Evolutionary conservation across 2,888 invertebrate species (phyloP), one percentile per base, ranked within the genome.

Genomic region (Drosophila vallismaia): DNA sequence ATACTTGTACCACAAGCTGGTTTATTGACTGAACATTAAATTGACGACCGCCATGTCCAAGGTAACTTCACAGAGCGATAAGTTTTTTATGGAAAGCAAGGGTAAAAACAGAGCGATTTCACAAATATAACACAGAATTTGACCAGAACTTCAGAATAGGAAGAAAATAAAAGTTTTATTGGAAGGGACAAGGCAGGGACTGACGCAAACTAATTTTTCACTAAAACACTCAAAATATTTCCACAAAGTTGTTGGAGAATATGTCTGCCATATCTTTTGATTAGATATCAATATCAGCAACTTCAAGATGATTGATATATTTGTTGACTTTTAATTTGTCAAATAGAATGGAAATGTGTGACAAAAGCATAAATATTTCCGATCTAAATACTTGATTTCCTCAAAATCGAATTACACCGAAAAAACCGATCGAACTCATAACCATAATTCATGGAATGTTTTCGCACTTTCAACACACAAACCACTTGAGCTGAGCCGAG

Each of bases 261-360:
- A 55, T 56, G 40, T 59, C 60, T 56, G 57, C 70, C 81, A 79
- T 86, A 71, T 76, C 79, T 48, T 56, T 60, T 55, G 82, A 82
- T 82, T 77, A 82, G 82, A 82, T 82, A 87, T 83, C 74, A 62
- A 70, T 82, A 85, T 79, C 87, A 76, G 71, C 62, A 48, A 69
- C 60, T 48, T 54, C 51, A 59, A 55, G 74, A 67, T 83, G 80
- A 86, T 84, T 76, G 88, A 87, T 82, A 82, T 69, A 76, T 68
- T 48, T 38, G 26, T 50, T 72, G 38, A 45, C 31, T 73, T 42
- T 74, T 50, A 42, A 50, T 69, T 72, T 53, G 49, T 63, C 49
- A 53, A 54, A 53, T 50, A n/a, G 29, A 48, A 45, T 50, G 29
- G 31, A 60, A 60, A 42, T 50, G 24, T 31, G n/a, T 31, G 29